phyloP scores from a whole-genome alignment of 2,113 vertebrate genomes.

The Lanius ludovicianus region DNA sequence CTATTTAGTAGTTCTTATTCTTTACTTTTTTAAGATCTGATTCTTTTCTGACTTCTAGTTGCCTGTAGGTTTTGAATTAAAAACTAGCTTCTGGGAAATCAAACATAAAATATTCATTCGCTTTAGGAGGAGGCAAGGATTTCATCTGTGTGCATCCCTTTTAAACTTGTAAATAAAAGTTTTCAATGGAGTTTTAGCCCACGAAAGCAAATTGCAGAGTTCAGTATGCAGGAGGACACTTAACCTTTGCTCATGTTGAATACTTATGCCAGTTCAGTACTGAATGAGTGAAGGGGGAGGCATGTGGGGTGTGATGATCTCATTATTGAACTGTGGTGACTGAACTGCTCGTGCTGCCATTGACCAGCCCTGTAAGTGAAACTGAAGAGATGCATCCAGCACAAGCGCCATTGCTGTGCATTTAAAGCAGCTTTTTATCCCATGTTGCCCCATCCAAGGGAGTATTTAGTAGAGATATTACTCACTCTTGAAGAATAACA shows the following conservation, averaged over 20 bases:
- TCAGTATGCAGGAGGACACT: neutral
- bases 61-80: neutral
- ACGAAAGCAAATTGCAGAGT: neutral
- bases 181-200: neutral
- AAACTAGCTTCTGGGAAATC: neutral
- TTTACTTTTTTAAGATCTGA: neutral
- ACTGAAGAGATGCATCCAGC: neutral
- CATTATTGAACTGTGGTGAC: neutral
- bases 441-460: neutral
- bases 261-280: neutral
- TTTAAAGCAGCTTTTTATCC: neutral
- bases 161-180: neutral
- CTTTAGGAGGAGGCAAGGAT: neutral
- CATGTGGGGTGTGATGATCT: neutral
- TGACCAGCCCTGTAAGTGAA: neutral
- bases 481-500: neutral
- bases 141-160: neutral
- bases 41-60: neutral
- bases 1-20: neutral
- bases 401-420: neutral
- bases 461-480: neutral
- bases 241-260: neutral
- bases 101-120: neutral
- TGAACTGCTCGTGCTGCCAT: neutral
- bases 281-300: neutral